Conservation (phyloP, 1,140 invertebrate species). For the Brachionus rotundiformis region DNA sequence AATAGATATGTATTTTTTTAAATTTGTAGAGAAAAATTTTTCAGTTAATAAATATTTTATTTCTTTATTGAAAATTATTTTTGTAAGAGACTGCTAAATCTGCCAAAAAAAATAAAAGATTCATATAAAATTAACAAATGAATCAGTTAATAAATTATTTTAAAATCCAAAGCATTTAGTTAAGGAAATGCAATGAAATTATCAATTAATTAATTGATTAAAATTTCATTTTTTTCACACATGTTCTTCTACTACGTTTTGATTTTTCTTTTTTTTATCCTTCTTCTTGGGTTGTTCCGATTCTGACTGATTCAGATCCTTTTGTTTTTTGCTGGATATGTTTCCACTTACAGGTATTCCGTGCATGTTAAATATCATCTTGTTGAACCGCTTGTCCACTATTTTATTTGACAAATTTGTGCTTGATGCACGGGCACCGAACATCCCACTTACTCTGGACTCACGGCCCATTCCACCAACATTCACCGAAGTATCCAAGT, state of each 20-base stretch:
- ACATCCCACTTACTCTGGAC: slow-evolving; percentile 36
- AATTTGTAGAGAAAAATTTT: background rate
- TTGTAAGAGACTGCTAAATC: background rate
- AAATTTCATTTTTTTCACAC: background rate
- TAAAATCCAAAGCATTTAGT: background rate
- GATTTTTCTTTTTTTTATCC: slow-evolving; percentile 39
- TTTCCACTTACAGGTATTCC: slow-evolving; percentile 48
- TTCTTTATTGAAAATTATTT: background rate
- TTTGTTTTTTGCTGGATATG: slow-evolving; percentile 40
- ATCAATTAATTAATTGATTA: background rate
- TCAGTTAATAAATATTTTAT: background rate
- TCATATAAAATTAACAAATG: slow-evolving; percentile 30
- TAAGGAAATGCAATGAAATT: background rate
- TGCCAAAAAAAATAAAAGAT: background rate
- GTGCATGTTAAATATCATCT: slow-evolving; percentile 51
- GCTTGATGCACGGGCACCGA: slow-evolving; percentile 35
- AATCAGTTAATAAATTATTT: slow-evolving; percentile 1
- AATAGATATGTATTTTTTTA: too few relatives aligned
- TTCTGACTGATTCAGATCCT: slow-evolving; percentile 16
- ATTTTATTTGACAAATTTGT: slow-evolving; percentile 45
- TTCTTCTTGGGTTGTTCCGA: slow-evolving; percentile 19
- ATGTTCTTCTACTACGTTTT: slow-evolving; percentile 48
- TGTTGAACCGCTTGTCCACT: slow-evolving; percentile 45
- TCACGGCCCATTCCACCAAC: slow-evolving; percentile 24
- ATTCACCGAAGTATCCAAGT: slow-evolving; percentile 29